These are phyloP conservation scores for Sympetrum striolatum DNA, from an alignment of 2,888 invertebrate genomes.

Conservation along the genomic window DNA sequence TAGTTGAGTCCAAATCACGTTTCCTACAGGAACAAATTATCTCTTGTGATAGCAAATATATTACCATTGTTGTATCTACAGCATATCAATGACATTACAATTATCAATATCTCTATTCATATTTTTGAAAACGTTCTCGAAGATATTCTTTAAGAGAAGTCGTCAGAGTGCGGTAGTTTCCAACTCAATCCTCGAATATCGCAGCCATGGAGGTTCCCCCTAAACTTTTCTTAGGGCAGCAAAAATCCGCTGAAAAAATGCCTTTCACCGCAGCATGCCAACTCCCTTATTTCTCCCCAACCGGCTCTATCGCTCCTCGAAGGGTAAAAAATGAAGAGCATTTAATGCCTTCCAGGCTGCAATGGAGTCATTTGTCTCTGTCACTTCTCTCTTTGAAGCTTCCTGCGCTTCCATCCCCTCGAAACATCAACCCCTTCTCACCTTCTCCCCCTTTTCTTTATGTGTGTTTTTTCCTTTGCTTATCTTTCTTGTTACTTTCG, in stretches of 20 bases:
- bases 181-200: not conserved
- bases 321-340: not conserved
- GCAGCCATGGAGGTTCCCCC: not conserved
- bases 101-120: too few species aligned
- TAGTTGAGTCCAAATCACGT: too few species aligned
- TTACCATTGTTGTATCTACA: too few species aligned
- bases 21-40: too few species aligned
- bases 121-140: too few species aligned
- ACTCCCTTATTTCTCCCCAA: not conserved
- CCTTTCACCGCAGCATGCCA: not conserved
- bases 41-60: too few species aligned
- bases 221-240: not conserved
- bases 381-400: slow-evolving; percentile 33
- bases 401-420: not conserved
- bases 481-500: not conserved
- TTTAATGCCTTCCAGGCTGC: slow-evolving; percentile 3
- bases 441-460: not conserved
- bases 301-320: not conserved
- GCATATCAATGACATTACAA: too few species aligned
- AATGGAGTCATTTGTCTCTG: slow-evolving; percentile 31
- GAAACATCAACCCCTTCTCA: not conserved
- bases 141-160: too few species aligned
- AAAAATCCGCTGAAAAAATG: not conserved
- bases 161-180: too few species aligned
- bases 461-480: not conserved